phyloP scores from a whole-genome alignment of 2,888 invertebrate species.

The Atethmia centrago region DNA sequence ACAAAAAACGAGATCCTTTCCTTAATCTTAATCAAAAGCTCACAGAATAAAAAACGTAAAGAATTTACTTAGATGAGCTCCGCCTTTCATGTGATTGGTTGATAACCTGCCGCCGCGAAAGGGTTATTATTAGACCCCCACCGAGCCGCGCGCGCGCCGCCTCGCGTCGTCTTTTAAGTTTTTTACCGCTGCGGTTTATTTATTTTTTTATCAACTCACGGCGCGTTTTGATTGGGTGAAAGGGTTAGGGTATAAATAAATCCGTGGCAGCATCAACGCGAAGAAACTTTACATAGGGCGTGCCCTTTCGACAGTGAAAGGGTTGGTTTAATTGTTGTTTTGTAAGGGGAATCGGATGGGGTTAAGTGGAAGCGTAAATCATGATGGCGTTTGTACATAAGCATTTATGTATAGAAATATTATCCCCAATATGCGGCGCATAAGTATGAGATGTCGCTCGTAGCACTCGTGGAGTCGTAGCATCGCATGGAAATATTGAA shows the following conservation, averaged over 20 bases:
- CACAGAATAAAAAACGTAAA: slow-evolving; percentile 62
- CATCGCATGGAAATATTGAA: too few relatives aligned
- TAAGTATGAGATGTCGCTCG: not conserved
- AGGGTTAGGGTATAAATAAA: slow-evolving; percentile 88
- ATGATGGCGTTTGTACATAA: slow-evolving; percentile 61
- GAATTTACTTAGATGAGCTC: slow-evolving; percentile 71
- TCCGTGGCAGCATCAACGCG: slow-evolving; percentile 72
- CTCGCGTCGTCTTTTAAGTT: slow-evolving; percentile 82
- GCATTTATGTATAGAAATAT: slow-evolving; percentile 37
- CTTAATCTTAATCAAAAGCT: slow-evolving; percentile 56
- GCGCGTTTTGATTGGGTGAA: slow-evolving; percentile 84
- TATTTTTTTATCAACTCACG: slow-evolving; percentile 77
- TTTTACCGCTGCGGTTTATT: slow-evolving; percentile 80
- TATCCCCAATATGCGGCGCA: not conserved
- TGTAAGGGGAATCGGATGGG: slow-evolving; percentile 76
- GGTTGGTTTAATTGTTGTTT: slow-evolving; percentile 80
- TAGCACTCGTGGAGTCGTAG: too few relatives aligned
- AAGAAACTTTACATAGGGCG: slow-evolving; percentile 75
- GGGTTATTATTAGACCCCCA: slow-evolving; percentile 88
- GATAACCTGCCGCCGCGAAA: slow-evolving; percentile 85
- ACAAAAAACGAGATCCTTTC: slow-evolving; percentile 33
- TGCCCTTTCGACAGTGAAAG: slow-evolving; percentile 79
- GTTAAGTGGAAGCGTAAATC: slow-evolving; percentile 73
- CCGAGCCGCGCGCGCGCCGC: slow-evolving; percentile 81
- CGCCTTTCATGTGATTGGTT: slow-evolving; percentile 86